Evolutionary conservation across 2,113 vertebrate species (phyloP).

Genomic region (Sclerurus mexicanus): DNA sequence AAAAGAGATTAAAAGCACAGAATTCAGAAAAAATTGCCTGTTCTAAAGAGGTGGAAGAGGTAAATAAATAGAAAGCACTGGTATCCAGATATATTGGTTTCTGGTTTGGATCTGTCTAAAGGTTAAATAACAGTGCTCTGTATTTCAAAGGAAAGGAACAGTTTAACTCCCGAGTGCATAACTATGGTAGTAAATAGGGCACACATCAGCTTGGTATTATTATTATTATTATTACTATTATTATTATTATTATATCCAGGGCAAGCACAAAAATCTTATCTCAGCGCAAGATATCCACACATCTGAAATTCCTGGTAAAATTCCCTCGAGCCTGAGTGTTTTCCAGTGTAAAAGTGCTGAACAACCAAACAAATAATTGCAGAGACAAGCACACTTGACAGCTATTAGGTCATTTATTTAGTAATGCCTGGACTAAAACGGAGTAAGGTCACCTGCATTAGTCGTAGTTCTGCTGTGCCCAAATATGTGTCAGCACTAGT

Average conservation of each 20-base stretch:
- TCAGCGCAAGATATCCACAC: not conserved
- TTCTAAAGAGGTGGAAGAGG: not conserved
- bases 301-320: not conserved
- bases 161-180: not conserved
- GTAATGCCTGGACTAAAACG: not conserved
- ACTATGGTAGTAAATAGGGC: not conserved
- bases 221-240: not conserved
- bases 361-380: not conserved
- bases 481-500: not conserved
- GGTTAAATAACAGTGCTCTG: not conserved
- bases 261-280: not conserved
- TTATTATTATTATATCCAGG: not conserved
- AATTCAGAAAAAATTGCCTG: not conserved
- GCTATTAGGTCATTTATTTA: conserved; percentile 37
- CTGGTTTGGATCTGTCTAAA: not conserved
- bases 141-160: not conserved
- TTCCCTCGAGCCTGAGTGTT: not conserved
- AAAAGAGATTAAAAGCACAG: not conserved
- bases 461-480: not conserved
- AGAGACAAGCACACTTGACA: not conserved
- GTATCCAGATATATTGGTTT: not conserved
- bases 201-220: not conserved
- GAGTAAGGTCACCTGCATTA: not conserved
- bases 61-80: not conserved
- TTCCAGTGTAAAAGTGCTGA: not conserved